Conservation (phyloP, 2,888 invertebrate genomes). For the Microctonus aethiopoides region DNA sequence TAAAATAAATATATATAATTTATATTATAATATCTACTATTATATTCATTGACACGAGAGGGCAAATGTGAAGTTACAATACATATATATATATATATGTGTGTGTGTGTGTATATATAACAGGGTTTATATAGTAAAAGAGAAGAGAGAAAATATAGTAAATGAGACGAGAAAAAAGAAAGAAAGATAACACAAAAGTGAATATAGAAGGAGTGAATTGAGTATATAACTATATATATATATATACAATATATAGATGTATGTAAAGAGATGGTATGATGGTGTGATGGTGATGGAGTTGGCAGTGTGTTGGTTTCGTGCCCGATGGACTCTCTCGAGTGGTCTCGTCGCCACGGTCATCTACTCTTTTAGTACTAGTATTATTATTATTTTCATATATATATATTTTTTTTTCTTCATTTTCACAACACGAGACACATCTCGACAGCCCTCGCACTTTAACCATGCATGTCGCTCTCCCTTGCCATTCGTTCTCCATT, state of each 20-base stretch:
- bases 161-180: neutral
- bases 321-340: neutral
- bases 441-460: constrained; percentile 36
- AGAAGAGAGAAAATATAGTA: neutral
- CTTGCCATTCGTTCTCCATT: neutral
- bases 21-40: too few species aligned
- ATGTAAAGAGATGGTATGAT: neutral
- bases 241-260: too few species aligned
- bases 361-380: neutral
- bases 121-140: neutral
- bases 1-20: too few species aligned
- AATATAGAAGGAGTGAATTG: constrained; percentile 1
- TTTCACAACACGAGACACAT: neutral
- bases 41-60: neutral
- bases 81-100: too few species aligned
- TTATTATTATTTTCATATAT: neutral
- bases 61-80: neutral
- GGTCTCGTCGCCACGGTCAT: constrained; percentile 2
- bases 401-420: neutral
- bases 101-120: neutral
- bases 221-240: too few species aligned
- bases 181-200: neutral
- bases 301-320: neutral
- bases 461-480: constrained; percentile 35
- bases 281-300: neutral